A percentile compares a stretch with the other conserved stretches of the same genome.
phyloP scores from a whole-genome alignment of 2,797 vertebrate species.

The Trematomus bernacchii region DNA sequence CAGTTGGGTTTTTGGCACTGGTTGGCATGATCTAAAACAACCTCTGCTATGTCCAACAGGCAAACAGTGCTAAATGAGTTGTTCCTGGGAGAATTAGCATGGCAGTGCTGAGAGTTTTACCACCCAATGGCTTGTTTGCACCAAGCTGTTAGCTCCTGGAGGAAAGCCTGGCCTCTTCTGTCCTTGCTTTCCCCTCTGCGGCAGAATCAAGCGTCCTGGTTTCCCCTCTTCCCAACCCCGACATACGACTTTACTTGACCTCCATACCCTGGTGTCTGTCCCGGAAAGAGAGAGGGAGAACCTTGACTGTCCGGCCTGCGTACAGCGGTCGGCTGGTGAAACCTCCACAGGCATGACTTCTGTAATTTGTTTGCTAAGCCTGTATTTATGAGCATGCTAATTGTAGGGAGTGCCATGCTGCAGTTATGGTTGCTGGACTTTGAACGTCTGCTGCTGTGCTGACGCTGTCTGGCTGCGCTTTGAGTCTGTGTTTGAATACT shows the following conservation, averaged over 20 bases:
- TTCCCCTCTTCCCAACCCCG: constrained; percentile 15
- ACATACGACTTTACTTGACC: constrained; percentile 40
- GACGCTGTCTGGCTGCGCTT: constrained; percentile 62
- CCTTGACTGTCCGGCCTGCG: constrained; percentile 55
- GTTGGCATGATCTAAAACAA: constrained; percentile 19
- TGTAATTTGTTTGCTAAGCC: constrained; percentile 85
- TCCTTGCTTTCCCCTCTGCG: constrained; percentile 36
- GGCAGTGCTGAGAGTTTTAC: constrained; percentile 58
- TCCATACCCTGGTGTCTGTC: constrained; percentile 29
- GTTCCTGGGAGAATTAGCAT: constrained; percentile 64
- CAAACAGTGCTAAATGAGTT: constrained; percentile 34
- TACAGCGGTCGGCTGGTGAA: constrained; percentile 67
- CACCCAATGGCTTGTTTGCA: constrained; percentile 75
- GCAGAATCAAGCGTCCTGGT: constrained; percentile 27
- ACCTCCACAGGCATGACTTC: constrained; percentile 76
- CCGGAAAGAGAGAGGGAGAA: constrained; percentile 35
- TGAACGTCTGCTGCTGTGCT: constrained; percentile 76
- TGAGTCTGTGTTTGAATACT: constrained; percentile 47
- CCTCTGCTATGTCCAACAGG: constrained; percentile 36
- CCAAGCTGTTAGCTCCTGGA: constrained; percentile 65
- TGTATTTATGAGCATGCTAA: constrained; percentile 86
- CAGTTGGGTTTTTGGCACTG: constrained; percentile 28
- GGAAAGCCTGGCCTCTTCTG: constrained; percentile 32
- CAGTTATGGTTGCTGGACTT: constrained; percentile 80
- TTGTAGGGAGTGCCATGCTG: constrained; percentile 81